Evolutionary conservation across 2,888 invertebrate genomes (phyloP), one percentile per base, ranked within the genome.

Genomic region (Torymus texanus): DNA sequence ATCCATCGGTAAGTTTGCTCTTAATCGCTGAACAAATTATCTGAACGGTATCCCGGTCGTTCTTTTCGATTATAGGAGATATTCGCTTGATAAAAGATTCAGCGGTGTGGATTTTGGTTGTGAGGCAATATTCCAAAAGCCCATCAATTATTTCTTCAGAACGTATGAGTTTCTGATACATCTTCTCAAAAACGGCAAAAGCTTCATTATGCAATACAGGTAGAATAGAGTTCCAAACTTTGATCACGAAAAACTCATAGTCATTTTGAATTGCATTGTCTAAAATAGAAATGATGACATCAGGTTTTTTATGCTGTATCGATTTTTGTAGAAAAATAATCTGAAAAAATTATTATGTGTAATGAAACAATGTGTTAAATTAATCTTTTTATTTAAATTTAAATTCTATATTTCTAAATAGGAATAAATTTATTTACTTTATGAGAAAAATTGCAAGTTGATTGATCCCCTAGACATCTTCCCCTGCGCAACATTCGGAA

Each of bases 1-100:
- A 68, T 0, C 83, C 83, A 8, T 62, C 56, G n/a, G 71, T 65
- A 8, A 85, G 18, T 16, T 71, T 74, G 12, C 18, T 2, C 51
- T 81, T 82, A 4, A 82, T 55, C 0, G 16, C 50, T 3, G 16
- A 2, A 10, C 80, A 82, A 16, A 82, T 76, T 0, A n/a, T 24
- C 5, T 21, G 24, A 16, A 81, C 80, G 16, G 21, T 63, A 13
- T 59, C 58, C 0, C n/a, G n/a, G 13, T 82, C 80, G 1, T 50
- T 56, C 8, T 55, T 53, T 1, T 58, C 16, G 1, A 82, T 56
- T 11, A 71, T 59, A 0, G 62, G 1, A 16, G 78, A 75, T 13
- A 80, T 68, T n/a, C 24, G 29, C 16, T 74, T 78, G 2, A 82
- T 50, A 8, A 80, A 79, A 1, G 75, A 65, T 50, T 81, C 75